These are phyloP conservation scores for Myiozetetes cayanensis DNA, from an alignment of 2,113 vertebrate species.

Conservation along the genomic window DNA sequence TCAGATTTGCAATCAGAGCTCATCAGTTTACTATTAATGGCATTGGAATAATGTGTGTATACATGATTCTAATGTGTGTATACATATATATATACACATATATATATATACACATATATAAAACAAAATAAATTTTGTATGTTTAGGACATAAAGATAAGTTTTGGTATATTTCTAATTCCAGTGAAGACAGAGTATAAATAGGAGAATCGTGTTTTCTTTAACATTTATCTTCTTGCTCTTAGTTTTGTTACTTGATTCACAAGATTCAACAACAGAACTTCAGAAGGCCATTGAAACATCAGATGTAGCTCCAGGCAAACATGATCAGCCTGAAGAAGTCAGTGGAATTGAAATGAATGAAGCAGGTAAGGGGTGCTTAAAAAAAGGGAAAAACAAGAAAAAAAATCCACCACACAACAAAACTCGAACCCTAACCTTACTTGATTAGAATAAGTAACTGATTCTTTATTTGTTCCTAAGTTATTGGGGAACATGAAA, in stretches of 20 bases:
- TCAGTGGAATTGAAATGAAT: slow-evolving; percentile 56
- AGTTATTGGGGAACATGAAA: neutral
- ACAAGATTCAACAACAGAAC: slow-evolving; percentile 78
- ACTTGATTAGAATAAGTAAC: neutral
- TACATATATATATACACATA: no score
- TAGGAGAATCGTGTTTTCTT: neutral
- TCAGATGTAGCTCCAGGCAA: neutral
- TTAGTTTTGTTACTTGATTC: slow-evolving; percentile 86
- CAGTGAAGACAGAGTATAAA: neutral
- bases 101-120: no score
- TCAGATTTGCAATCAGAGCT: neutral
- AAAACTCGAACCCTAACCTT: neutral
- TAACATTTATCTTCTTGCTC: neutral
- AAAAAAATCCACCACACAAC: neutral
- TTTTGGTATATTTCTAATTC: neutral
- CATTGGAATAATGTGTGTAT: neutral
- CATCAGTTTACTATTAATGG: neutral
- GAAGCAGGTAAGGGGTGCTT: slow-evolving; percentile 62
- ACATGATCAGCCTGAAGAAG: slow-evolving; percentile 1
- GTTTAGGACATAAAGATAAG: neutral
- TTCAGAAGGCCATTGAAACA: slow-evolving; percentile 16
- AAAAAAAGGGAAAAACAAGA: neutral
- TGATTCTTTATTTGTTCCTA: neutral
- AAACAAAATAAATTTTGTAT: no score
- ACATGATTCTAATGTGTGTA: no score